Evolutionary conservation across 2,797 vertebrate species (phyloP).

Genomic region (Cirrhinus mrigala): DNA sequence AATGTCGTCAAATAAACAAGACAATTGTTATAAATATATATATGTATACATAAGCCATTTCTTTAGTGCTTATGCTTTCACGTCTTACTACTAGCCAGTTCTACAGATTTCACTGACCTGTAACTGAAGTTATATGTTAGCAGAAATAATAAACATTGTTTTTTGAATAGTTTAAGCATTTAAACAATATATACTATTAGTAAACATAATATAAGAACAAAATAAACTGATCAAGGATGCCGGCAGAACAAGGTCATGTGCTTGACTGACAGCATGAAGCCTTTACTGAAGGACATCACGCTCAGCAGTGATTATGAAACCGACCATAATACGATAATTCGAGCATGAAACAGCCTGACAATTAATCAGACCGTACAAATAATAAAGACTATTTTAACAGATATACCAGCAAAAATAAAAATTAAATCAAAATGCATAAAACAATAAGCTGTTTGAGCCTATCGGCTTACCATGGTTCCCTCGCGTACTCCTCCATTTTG

Average conservation of each 20-base stretch:
- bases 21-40: neutral
- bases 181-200: neutral
- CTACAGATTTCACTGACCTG: neutral
- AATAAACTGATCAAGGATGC: neutral
- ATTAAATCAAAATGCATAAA: neutral
- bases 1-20: neutral
- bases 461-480: slow-evolving; percentile 90
- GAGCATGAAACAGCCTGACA: neutral
- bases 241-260: slow-evolving; percentile 56
- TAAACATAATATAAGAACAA: neutral
- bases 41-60: too few species aligned
- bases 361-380: neutral
- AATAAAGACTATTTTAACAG: neutral
- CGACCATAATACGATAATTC: too few species aligned
- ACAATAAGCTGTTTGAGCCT: neutral
- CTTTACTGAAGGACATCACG: slow-evolving; percentile 32
- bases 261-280: slow-evolving; percentile 36
- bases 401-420: neutral
- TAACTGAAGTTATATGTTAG: neutral
- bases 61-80: neutral
- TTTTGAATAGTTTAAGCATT: neutral
- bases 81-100: neutral
- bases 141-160: neutral
- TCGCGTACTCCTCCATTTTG: slow-evolving; percentile 97
- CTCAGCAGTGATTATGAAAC: neutral